Conservation (phyloP, 2,113 vertebrate genomes). For the Camarhynchus parvulus region DNA sequence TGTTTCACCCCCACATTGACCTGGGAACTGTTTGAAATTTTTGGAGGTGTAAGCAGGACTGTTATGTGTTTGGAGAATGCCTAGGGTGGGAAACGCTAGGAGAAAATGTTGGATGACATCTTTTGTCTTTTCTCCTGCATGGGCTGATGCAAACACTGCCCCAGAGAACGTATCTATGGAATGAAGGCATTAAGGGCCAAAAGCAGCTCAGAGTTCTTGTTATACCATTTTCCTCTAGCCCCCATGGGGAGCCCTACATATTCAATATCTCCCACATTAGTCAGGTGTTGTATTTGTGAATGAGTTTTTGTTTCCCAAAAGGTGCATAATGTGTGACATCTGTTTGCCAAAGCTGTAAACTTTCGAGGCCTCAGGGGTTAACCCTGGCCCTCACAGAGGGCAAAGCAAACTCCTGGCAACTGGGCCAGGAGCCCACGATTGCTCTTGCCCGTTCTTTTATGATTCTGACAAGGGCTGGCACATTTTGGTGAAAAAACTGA, state of each 20-base stretch:
- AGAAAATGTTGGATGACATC: not conserved
- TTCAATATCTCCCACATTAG: too few species aligned
- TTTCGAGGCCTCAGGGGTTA: not conserved
- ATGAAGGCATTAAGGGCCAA: too few species aligned
- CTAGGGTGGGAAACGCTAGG: not conserved
- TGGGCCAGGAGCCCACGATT: not conserved
- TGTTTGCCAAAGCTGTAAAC: not conserved
- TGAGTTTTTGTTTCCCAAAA: not conserved
- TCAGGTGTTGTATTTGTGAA: too few species aligned
- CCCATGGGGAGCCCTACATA: too few species aligned
- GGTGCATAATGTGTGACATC: not conserved
- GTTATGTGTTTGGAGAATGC: not conserved
- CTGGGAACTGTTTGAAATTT: not conserved
- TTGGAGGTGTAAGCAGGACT: not conserved
- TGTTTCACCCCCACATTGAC: not conserved
- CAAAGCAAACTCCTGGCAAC: not conserved
- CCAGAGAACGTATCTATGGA: not conserved
- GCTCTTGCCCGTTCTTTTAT: not conserved
- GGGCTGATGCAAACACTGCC: not conserved
- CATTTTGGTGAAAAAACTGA: not conserved
- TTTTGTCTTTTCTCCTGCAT: not conserved
- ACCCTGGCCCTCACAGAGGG: not conserved
- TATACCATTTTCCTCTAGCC: too few species aligned
- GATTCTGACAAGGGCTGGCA: not conserved
- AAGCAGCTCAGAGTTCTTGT: too few species aligned